These are phyloP conservation scores for Machaerirhynchus nigripectus DNA, from an alignment of 2,113 vertebrate species.

Conservation along the genomic window DNA sequence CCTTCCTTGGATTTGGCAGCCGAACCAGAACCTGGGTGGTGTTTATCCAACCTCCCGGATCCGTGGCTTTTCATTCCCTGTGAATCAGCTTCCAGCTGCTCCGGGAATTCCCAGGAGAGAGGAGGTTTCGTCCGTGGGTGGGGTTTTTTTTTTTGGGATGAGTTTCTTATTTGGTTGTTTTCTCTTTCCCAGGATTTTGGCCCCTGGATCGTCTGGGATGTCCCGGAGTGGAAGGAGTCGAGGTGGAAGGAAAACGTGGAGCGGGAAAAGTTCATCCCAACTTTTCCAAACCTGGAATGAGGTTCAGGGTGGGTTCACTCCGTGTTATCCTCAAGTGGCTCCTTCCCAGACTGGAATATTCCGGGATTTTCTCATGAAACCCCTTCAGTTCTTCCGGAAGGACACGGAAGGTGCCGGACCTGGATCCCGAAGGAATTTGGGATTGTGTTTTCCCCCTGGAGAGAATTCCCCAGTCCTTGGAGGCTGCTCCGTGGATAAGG, in stretches of 20 bases:
- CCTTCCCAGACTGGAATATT: background rate
- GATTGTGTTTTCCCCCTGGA: background rate
- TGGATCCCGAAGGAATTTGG: background rate
- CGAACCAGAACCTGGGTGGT: background rate
- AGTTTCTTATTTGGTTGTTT: background rate
- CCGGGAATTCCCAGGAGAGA: background rate
- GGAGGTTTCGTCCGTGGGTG: background rate
- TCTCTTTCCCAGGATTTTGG: background rate
- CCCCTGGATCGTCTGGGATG: background rate
- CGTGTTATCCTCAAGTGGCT: background rate
- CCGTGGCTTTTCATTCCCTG: background rate
- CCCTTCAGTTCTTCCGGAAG: background rate
- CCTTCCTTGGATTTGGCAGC: background rate
- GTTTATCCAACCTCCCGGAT: background rate
- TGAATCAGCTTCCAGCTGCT: constrained; percentile 25
- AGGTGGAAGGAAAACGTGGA: background rate
- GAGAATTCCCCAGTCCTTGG: background rate
- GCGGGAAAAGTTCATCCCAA: background rate
- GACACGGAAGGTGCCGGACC: accelerated
- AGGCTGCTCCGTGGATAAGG: background rate
- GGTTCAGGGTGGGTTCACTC: background rate
- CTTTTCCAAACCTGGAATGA: background rate
- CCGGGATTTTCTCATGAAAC: background rate
- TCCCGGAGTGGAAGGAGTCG: background rate
- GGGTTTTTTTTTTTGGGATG: background rate